Evolutionary conservation across 2,888 invertebrate genomes (phyloP).

Genomic region (Pristionchus mayeri): DNA sequence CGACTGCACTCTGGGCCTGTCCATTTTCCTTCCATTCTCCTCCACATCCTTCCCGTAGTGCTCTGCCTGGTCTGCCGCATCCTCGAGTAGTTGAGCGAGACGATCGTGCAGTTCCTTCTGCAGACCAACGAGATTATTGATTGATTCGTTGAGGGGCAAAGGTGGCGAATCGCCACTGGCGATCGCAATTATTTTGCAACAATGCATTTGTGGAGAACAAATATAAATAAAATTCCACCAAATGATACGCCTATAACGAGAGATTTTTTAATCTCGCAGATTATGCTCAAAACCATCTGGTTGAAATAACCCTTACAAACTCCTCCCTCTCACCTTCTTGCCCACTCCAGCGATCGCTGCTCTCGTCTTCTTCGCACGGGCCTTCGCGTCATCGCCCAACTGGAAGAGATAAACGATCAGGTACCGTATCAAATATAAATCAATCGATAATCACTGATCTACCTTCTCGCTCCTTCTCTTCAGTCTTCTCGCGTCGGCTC

Average conservation of each 20-base stretch:
- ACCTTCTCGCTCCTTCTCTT: constrained; percentile 64
- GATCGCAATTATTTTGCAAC: no score
- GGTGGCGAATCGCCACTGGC: no score
- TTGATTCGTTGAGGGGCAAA: no score
- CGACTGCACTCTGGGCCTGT: constrained; percentile 56
- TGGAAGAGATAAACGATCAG: background rate
- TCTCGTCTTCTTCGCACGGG: constrained; percentile 63
- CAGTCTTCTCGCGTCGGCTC: constrained; percentile 67
- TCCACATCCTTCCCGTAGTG: constrained; percentile 58
- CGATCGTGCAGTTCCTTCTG: constrained; percentile 52
- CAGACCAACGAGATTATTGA: background rate
- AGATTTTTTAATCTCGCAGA: no score
- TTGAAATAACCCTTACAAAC: no score
- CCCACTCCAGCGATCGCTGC: constrained; percentile 58
- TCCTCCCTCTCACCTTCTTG: constrained; percentile 52
- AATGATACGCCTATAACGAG: no score
- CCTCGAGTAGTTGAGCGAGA: constrained; percentile 56
- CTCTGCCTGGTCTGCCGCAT: constrained; percentile 54
- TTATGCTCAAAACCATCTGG: no score
- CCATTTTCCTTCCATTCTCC: constrained; percentile 55
- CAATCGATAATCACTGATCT: background rate
- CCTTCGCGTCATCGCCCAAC: constrained; percentile 60
- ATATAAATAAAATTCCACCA: no score
- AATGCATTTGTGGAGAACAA: no score
- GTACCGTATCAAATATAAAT: background rate